A percentile compares a stretch with the other conserved stretches of the same genome.
Conservation (phyloP, 2,797 vertebrate genomes). For the Tachyglossus aculeatus region DNA sequence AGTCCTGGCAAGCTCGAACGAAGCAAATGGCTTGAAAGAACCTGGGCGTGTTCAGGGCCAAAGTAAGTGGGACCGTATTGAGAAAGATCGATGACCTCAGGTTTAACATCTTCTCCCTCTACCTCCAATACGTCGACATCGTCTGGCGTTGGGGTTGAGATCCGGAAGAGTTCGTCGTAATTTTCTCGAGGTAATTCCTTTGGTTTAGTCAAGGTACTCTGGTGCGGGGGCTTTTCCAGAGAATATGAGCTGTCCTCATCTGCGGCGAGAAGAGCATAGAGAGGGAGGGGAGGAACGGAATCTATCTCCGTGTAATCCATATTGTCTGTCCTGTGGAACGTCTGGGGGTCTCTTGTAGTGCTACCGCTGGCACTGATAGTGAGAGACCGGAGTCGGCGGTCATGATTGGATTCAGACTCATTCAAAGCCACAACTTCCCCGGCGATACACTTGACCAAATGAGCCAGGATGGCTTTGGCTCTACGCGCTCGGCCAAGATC, state of each 20-base stretch:
- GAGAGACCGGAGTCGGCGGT: constrained; percentile 87
- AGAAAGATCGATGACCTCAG: constrained; percentile 92
- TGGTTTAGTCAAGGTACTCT: constrained; percentile 73
- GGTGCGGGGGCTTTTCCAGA: constrained; percentile 80
- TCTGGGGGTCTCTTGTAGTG: constrained; percentile 87
- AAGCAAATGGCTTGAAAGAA: constrained; percentile 92
- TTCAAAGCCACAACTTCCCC: constrained; percentile 91
- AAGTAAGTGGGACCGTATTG: constrained; percentile 93
- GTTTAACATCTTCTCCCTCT: constrained; percentile 79
- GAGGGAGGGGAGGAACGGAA: constrained; percentile 92
- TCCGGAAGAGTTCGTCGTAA: constrained; percentile 94
- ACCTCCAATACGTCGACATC: constrained; percentile 76
- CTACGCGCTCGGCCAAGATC: constrained; percentile 94
- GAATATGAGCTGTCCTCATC: constrained; percentile 85
- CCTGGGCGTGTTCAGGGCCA: constrained; percentile 93
- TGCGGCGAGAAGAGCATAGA: constrained; percentile 92
- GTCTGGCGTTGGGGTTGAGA: constrained; percentile 67
- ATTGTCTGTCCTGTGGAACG: constrained; percentile 85
- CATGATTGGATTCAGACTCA: constrained; percentile 79
- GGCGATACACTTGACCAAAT: constrained; percentile 96
- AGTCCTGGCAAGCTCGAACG: constrained; percentile 95
- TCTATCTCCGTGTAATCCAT: constrained; percentile 94
- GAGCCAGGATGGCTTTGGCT: constrained; percentile 95
- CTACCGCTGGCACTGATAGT: constrained; percentile 95
- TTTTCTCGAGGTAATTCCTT: constrained; percentile 77